Evolutionary conservation across 2,797 vertebrate genomes (phyloP), one percentile per base, ranked within the genome.

Genomic region (Eutrigla gurnardus): DNA sequence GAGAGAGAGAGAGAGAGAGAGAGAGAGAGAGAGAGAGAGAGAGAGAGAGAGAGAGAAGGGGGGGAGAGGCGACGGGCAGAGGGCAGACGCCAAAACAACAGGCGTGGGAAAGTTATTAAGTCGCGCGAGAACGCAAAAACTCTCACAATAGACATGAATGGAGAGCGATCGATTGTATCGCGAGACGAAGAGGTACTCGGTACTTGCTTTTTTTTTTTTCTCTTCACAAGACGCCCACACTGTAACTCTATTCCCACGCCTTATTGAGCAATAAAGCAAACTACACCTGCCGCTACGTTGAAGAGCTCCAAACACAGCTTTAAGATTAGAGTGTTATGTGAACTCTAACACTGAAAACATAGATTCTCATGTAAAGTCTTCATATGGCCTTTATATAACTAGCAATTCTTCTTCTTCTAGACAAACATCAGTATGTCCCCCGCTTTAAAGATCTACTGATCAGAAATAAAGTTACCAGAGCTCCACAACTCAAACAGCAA

Each of bases 61-160:
- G 11, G 49, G 11, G 50, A 76, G 83, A 53, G 73, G 80, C 47
- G 39, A 60, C 71, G 60, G 73, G 52, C 69, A 77, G 81, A 64
- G 87, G 81, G 82, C 85, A 89, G 86, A 87, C 90, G 88, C 82
- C 91, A 90, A 83, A 93, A 93, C 91, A 92, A 93, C 93, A 94
- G 89, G 92, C 95, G 95, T 95, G 95, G 94, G 94, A 95, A 95
- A 95, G 92, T 95, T 94, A 2, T 17, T 5, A 86, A 78, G 8
- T 86, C 88, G 52, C 95, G 95, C 95, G 94, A 93, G 88, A 93
- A 18, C 63, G 18, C 15, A 68, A 88, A 90, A 90, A 91, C 87
- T 91, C 92, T 92, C 91, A 92, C 76, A 72, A 88, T 90, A 76
- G 81, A 88, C 89, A 86, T 70, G 25, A 80, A 88, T 81, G 33